phyloP scores from a whole-genome alignment of 2,797 vertebrate genomes.

The Smutsia gigantea region DNA sequence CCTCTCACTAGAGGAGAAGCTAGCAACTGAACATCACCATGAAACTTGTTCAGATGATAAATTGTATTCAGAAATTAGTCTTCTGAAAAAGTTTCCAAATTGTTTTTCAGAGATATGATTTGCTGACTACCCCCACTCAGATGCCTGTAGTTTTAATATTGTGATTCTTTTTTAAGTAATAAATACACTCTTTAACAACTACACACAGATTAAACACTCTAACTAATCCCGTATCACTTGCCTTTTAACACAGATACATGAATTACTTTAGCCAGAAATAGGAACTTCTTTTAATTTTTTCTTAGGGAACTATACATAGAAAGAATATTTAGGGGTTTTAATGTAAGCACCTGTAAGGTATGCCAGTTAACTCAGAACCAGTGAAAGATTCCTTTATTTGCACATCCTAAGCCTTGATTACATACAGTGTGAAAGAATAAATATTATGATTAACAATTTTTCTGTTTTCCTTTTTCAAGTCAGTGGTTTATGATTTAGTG shows the following conservation, averaged over 20 bases:
- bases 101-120: conserved; percentile 23
- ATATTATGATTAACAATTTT: neutral
- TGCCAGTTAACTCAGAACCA: conserved; percentile 3
- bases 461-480: conserved; percentile 29
- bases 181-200: neutral
- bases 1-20: conserved; percentile 4
- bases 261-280: neutral
- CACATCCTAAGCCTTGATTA: neutral
- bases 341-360: conserved; percentile 21
- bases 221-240: neutral
- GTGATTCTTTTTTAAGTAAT: neutral
- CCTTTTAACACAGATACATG: neutral
- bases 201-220: neutral
- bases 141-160: neutral
- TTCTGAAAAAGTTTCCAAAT: conserved; percentile 14
- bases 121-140: neutral
- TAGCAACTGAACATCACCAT: conserved; percentile 31
- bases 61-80: conserved; percentile 37
- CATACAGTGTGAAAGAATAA: neutral
- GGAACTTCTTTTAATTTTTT: neutral
- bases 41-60: neutral
- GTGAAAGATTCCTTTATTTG: neutral
- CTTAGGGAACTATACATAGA: neutral
- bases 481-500: neutral
- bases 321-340: neutral